phyloP scores from a whole-genome alignment of 2,888 invertebrate species.

The Pheosia gnoma region DNA sequence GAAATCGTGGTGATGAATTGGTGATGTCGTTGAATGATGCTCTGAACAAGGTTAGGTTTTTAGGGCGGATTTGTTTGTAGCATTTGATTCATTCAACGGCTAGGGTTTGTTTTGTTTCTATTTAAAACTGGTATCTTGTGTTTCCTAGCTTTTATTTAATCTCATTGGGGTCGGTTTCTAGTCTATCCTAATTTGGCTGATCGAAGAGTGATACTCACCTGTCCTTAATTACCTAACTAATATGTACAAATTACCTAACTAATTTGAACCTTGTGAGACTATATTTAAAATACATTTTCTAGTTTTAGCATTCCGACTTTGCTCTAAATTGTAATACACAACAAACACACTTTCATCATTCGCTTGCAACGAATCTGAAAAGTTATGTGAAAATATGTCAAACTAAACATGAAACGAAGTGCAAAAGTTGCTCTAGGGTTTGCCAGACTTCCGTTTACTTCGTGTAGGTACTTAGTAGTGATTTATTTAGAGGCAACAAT shows the following conservation, averaged over 20 bases:
- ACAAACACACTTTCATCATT: not conserved
- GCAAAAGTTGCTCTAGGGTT: not conserved
- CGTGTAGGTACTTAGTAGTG: not conserved
- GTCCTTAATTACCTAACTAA: too few species aligned
- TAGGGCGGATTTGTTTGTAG: not conserved
- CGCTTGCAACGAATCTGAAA: not conserved
- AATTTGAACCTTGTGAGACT: too few species aligned
- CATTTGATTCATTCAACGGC: not conserved
- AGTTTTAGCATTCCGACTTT: too few species aligned
- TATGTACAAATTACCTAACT: too few species aligned
- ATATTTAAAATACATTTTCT: too few species aligned
- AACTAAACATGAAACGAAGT: not conserved
- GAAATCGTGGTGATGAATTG: slow-evolving; percentile 65
- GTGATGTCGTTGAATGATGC: slow-evolving; percentile 56
- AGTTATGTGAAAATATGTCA: slow-evolving; percentile 18
- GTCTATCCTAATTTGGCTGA: too few species aligned
- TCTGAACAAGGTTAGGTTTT: not conserved
- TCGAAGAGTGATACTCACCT: too few species aligned
- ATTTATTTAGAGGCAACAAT: not conserved
- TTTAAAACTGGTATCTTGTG: too few species aligned
- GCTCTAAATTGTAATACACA: not conserved
- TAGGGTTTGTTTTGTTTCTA: not conserved
- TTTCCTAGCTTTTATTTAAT: too few species aligned
- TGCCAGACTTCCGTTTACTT: not conserved
- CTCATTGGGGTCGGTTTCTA: too few species aligned